Evolutionary conservation across 1,140 invertebrate species (phyloP), one percentile per base, ranked within the genome.

Genomic region (Neodiprion pinetum): DNA sequence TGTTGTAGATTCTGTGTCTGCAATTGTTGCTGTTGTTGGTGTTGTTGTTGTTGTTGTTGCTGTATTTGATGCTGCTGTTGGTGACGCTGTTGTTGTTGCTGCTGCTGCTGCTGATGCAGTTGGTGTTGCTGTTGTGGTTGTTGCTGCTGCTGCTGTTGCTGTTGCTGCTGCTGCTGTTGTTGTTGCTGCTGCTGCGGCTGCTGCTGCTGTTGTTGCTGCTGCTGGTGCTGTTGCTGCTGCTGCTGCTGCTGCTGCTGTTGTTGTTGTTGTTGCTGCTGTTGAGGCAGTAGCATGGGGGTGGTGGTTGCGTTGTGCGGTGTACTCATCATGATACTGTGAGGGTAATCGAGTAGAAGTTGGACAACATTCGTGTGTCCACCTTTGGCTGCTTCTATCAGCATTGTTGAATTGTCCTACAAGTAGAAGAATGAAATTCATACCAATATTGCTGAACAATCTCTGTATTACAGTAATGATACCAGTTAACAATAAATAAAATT

Each of bases 341-440:
- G 97, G 90, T 96, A 99, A 86, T 99, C 97, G 71, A 99, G 91
- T 70, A 99, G 89, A 75, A 98, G 88, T 87, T 98, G 96, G 28
- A 99, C 98, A 74, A 99, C 97, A 78, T 93, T 93, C 0, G 96
- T 98, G 87, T 99, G 97, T 0, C 98, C 98, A 71, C 97, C 97
- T 89, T 99, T 98, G 12, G 98, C 96, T 50, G 98, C 98, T 89
- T 99, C 98, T 79, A 99, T 99, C 74, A 99, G 90, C 95, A 99
- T 99, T 49, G 97, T 99, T 66, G 97, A 98, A 86, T 98, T 99
- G 89, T 99, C 98, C 93, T 95, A 81, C 21, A 78, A 73, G 23
- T 17, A 72, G 78, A 77, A 73, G 74, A 65, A 75, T 77, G 70
- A 73, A 69, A 77, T 21, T 14, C 17, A 65, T 40, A 66, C 61